Evolutionary conservation across 2,113 vertebrate genomes (phyloP).

Genomic region (Nycticorax nycticorax): DNA sequence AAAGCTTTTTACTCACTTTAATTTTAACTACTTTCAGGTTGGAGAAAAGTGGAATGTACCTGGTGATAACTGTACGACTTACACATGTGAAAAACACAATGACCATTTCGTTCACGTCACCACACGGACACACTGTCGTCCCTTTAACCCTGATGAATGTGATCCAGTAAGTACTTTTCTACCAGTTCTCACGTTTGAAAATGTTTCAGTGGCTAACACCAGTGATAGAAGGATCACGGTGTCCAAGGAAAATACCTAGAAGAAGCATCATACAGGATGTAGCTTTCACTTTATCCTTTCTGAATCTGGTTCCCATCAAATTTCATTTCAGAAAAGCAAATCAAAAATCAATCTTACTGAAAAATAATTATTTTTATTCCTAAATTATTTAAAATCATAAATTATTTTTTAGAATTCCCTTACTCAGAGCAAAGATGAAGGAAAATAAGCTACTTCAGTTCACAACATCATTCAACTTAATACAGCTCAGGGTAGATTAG

Average conservation of each 20-base stretch:
- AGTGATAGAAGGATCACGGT: neutral
- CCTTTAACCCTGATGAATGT: constrained; percentile 14
- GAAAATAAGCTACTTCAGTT: neutral
- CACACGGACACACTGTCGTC: constrained; percentile 33
- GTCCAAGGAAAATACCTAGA: neutral
- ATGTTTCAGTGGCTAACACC: neutral
- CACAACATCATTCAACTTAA: neutral
- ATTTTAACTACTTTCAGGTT: constrained; percentile 50
- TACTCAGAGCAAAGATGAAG: neutral
- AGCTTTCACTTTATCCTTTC: neutral
- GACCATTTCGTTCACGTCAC: constrained; percentile 31
- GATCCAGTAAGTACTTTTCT: constrained; percentile 48
- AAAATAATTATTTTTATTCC: neutral
- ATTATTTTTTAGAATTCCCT: neutral
- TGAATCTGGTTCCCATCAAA: neutral
- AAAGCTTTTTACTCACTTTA: neutral
- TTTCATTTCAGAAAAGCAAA: neutral
- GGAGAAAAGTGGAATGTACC: constrained; percentile 60
- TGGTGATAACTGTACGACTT: constrained; percentile 50
- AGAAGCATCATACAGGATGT: neutral
- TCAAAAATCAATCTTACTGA: neutral
- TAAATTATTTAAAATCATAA: neutral
- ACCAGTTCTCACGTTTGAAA: neutral
- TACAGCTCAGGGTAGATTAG: neutral
- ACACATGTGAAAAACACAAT: constrained; percentile 58